Base-by-base conservation (phyloP, 2,888 invertebrate genomes). In the Epistrophe eligans region DNA sequence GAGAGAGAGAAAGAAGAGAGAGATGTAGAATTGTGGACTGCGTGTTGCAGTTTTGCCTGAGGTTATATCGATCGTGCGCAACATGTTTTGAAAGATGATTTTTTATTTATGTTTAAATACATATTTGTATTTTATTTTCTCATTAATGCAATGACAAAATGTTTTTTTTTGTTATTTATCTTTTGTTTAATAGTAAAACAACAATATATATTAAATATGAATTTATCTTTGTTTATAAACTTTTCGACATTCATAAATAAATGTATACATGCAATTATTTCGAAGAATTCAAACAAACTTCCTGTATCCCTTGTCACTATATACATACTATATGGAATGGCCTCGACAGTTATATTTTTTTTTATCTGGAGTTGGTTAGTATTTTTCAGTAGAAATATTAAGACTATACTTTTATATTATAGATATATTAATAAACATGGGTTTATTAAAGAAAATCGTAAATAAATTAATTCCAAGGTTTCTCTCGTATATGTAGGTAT, bases 21-120 rank as follows among this genome's bases (percentile, higher is more conserved):
- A 24, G 8, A 24, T 24, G 24, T 24, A 24, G 24, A 35, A 58
- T 62, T 24, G 24, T 24, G 3, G 24, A 35, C 66, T 62, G 57
- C 67, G 38, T 77, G n/a, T n/a, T n/a, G 73, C 76, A 71, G 11
- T 58, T 17, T 48, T 57, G 79, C 79, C 74, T 70, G 45, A 52
- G 74, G 74, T 62, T 28, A 40, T 8, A 50, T 35, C 13, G 52
- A 76, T 84, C 84, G 74, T 84, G 79, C 58, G 79, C 58, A 71
- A 58, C 79, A 71, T 64, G 66, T 52, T 77, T 50, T 28, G 35
- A 45, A 24, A 43, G 58, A 72, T 38, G 79, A 72, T 79, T 52
- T 77, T 19, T 60, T 38, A 48, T 67, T 52, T 48, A 17, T 38
- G 0, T 17, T n/a, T n/a, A n/a, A n/a, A 11, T 58, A 24, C 3